A percentile compares a stretch with the other conserved stretches of the same genome.
These are phyloP conservation scores for Megaptera novaeangliae DNA, from an alignment of 2,113 vertebrate species.

Conservation along the genomic window DNA sequence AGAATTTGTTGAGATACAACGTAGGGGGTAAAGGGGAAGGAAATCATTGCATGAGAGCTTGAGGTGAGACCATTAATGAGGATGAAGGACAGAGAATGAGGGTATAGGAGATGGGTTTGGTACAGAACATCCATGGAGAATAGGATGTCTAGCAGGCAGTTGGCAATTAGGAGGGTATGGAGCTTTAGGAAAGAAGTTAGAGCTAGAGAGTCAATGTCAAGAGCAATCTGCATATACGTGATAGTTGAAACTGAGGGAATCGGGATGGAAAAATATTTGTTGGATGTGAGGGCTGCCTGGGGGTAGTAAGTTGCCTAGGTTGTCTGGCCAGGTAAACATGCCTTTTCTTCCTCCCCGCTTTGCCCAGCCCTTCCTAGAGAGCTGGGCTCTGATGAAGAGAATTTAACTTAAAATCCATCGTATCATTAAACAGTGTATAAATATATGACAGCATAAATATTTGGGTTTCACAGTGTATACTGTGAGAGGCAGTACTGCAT, in stretches of 20 bases:
- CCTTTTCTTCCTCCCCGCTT: background rate
- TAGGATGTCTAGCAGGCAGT: background rate
- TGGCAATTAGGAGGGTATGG: background rate
- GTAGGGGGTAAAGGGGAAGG: background rate
- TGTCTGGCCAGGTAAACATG: no score
- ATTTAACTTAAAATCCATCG: background rate
- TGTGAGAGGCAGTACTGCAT: background rate
- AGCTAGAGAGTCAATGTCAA: background rate
- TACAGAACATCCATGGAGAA: no score
- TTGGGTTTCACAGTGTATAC: background rate
- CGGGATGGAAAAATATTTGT: background rate
- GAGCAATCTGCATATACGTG: accelerated
- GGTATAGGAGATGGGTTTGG: accelerated
- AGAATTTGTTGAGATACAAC: background rate
- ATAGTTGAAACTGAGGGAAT: background rate
- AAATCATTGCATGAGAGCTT: background rate
- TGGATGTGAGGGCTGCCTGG: background rate
- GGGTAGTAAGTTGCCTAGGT: background rate
- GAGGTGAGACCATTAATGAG: background rate
- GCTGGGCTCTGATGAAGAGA: background rate
- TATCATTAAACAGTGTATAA: background rate
- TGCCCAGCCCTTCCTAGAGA: background rate
- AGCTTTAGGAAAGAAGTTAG: background rate
- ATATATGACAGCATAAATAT: background rate
- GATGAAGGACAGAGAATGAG: background rate